These are phyloP conservation scores for Parnassius orleans DNA, from an alignment of 2,888 invertebrate genomes.

Conservation along the genomic window DNA sequence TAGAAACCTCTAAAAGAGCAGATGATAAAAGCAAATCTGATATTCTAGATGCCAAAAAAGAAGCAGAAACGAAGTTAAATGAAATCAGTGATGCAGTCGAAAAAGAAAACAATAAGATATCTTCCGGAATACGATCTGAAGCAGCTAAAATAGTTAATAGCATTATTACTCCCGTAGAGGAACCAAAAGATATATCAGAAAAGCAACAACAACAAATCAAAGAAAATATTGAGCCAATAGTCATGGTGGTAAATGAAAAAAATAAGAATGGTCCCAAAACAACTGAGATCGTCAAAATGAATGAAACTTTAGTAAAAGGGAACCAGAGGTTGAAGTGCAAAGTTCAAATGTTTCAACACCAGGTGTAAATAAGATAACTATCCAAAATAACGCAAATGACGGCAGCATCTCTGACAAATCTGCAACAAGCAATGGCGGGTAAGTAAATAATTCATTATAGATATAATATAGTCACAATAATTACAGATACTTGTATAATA, in stretches of 20 bases:
- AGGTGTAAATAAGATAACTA: constrained; percentile 48
- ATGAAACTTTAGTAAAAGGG: constrained; percentile 78
- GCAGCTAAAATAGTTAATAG: constrained; percentile 70
- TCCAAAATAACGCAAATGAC: constrained; percentile 51
- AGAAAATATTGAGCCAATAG: constrained; percentile 61
- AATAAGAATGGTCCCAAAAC: constrained; percentile 48
- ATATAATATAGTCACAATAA: too few relatives aligned
- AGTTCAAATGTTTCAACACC: constrained; percentile 78
- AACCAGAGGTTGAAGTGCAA: constrained; percentile 82
- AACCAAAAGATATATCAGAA: constrained; percentile 51
- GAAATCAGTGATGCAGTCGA: constrained; percentile 54
- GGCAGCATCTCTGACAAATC: constrained; percentile 65
- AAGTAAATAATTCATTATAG: constrained; percentile 37
- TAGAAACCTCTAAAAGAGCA: constrained; percentile 47
- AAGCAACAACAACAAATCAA: constrained; percentile 44
- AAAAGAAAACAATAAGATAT: constrained; percentile 53
- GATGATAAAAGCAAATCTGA: constrained; percentile 55
- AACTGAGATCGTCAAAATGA: constrained; percentile 55
- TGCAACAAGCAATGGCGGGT: constrained; percentile 72
- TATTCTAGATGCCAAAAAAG: constrained; percentile 50
- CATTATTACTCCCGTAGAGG: constrained; percentile 72
- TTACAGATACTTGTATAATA: too few relatives aligned
- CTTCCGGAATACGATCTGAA: constrained; percentile 62
- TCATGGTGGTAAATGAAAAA: constrained; percentile 69
- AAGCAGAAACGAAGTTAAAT: constrained; percentile 46